Evolutionary conservation across 2,113 vertebrate species (phyloP), one percentile per base, ranked within the genome.

Genomic region (Conger conger): DNA sequence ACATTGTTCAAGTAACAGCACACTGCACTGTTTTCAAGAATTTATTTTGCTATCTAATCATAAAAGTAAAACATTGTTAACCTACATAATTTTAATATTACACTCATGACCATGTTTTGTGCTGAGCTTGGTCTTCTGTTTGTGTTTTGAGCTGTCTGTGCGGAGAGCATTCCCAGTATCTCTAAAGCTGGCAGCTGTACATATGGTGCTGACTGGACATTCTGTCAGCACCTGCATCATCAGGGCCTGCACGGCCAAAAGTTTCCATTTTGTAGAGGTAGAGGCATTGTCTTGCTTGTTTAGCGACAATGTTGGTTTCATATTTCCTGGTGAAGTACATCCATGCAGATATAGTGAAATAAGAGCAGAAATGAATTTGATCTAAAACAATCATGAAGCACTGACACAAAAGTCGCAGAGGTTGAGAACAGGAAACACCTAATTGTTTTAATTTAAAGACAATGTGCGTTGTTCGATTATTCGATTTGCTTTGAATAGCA

Each of bases 61-160:
- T 27, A 63, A 27, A 63, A 63, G 57, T 27, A 63, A 23, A 63
- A 27, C 57, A 63, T 63, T 23, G 23, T 18, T 63, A 63, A 23
- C 57, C 57, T 63, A 63, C 20, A 23, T 30, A 30, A 33, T 73
- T 73, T 73, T 73, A 8, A 18, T 18, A 73, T 73, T 73, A 30
- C 68, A 73, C n/a, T 33, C 68, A 13, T n/a, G 68, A 33, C n/a
- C 68, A 73, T 73, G n/a, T 73, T 73, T 73, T 73, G 68, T 73
- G 68, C 68, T 73, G 68, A 73, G 68, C 68, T 73, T 33, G 68
- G 30, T 73, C 68, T 73, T 73, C 68, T 73, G 27, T 73, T 73
- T 73, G 68, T 13, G n/a, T 73, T 63, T 33, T 33, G 68, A 73
- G 68, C 68, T 73, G 68, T 73, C 68, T 0, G 68, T 73, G 27